A percentile compares a stretch with the other conserved stretches of the same genome.
phyloP scores from a whole-genome alignment of 1,140 invertebrate species.

The Polypedilum pembai region DNA sequence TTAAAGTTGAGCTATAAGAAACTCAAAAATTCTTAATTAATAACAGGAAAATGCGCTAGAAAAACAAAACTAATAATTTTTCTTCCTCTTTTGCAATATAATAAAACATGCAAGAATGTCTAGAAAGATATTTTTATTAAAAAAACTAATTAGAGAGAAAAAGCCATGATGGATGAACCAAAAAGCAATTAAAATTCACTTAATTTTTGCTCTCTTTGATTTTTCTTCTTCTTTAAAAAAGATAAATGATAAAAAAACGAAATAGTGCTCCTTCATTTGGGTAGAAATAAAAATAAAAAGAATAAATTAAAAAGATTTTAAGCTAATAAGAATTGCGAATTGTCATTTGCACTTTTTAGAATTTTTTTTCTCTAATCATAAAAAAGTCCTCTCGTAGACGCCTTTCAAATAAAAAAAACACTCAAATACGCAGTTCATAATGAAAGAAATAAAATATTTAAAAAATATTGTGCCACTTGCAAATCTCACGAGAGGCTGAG shows the following conservation, averaged over 20 bases:
- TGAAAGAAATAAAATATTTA: not conserved
- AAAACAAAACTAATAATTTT: too few relatives aligned
- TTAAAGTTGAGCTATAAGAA: too few relatives aligned
- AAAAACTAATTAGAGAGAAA: too few relatives aligned
- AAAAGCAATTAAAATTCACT: conserved; percentile 2
- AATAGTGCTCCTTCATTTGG: too few relatives aligned
- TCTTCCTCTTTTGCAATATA: too few relatives aligned
- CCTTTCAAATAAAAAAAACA: not conserved
- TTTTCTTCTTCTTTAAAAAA: too few relatives aligned
- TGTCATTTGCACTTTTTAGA: not conserved
- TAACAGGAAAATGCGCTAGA: too few relatives aligned
- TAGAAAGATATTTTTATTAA: too few relatives aligned
- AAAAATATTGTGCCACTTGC: not conserved
- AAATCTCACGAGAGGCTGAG: not conserved
- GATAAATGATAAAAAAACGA: too few relatives aligned
- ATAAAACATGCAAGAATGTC: too few relatives aligned
- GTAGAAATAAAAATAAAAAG: not conserved
- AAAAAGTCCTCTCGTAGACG: conserved; percentile 15
- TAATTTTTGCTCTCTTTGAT: not conserved
- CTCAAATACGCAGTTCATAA: not conserved
- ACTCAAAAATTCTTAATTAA: too few relatives aligned
- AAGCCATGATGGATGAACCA: not conserved
- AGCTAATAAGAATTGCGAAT: not conserved
- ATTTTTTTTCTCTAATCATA: not conserved
- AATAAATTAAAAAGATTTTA: not conserved